Evolutionary conservation across 2,797 vertebrate species (phyloP).

Genomic region (Telmatherina bonti): DNA sequence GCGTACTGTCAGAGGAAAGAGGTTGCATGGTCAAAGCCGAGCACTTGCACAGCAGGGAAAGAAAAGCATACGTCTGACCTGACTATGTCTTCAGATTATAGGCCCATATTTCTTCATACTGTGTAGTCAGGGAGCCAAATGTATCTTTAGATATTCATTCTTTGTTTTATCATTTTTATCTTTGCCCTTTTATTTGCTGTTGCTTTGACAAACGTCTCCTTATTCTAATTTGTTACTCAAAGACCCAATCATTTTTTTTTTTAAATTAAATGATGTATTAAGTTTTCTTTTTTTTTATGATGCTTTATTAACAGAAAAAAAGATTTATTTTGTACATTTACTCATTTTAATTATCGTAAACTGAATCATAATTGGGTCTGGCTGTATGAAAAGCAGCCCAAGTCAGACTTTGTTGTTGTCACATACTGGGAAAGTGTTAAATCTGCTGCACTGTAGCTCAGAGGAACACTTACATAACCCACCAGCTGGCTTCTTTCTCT

Average conservation of each 20-base stretch:
- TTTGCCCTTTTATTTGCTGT: not conserved
- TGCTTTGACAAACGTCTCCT: not conserved
- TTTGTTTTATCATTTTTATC: not conserved
- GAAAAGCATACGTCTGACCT: conserved; percentile 25
- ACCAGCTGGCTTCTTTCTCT: conserved; percentile 72
- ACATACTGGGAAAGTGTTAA: conserved; percentile 44
- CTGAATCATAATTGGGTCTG: conserved; percentile 19
- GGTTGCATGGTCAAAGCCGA: conserved; percentile 25
- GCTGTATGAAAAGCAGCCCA: conserved; percentile 27
- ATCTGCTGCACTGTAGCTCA: conserved; percentile 48
- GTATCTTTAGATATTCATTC: no score
- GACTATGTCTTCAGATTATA: conserved; percentile 1
- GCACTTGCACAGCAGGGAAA: conserved; percentile 26
- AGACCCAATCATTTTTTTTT: not conserved
- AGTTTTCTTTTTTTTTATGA: no score
- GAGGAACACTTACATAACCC: conserved; percentile 74
- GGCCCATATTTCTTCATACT: not conserved
- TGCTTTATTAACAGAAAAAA: no score
- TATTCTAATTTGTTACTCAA: not conserved
- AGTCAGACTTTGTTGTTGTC: conserved; percentile 42
- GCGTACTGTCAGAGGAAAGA: not conserved
- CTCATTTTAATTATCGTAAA: conserved; percentile 13
- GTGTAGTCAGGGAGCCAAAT: not conserved
- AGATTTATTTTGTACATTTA: not conserved
- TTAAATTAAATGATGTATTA: no score